phyloP scores from a whole-genome alignment of 2,797 vertebrate species.

The Megalops cyprinoides region DNA sequence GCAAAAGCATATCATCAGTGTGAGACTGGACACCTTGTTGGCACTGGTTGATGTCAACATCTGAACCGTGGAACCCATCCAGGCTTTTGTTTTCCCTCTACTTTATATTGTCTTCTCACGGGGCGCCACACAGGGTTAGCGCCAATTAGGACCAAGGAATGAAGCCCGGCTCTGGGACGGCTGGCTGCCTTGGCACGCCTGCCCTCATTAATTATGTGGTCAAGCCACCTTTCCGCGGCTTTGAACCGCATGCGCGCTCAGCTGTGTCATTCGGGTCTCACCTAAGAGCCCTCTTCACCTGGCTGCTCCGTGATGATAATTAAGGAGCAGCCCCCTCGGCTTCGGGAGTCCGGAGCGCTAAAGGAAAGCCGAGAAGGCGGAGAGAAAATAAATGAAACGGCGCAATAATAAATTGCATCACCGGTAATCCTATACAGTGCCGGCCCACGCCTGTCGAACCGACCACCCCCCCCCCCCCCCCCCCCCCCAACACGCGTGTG shows the following conservation, averaged over 20 bases:
- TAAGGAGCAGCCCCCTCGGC: background rate
- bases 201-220: background rate
- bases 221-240: background rate
- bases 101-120: background rate
- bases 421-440: conserved; percentile 59
- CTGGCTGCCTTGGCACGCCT: background rate
- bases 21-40: background rate
- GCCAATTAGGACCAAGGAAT: background rate
- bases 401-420: conserved; percentile 70
- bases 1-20: background rate
- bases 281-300: background rate
- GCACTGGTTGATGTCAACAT: background rate
- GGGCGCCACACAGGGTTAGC: background rate
- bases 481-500: too few species aligned
- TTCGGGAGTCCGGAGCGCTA: conserved; percentile 52
- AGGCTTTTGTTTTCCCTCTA: background rate
- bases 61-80: background rate
- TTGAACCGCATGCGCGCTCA: background rate
- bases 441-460: conserved; percentile 14
- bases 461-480: too few species aligned
- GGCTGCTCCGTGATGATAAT: background rate
- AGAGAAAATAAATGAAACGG: conserved; percentile 65
- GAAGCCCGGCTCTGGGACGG: background rate
- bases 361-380: conserved; percentile 60
- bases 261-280: too few species aligned